Evolutionary conservation across 2,888 invertebrate species (phyloP).

Genomic region (Caenorhabditis uteleia): DNA sequence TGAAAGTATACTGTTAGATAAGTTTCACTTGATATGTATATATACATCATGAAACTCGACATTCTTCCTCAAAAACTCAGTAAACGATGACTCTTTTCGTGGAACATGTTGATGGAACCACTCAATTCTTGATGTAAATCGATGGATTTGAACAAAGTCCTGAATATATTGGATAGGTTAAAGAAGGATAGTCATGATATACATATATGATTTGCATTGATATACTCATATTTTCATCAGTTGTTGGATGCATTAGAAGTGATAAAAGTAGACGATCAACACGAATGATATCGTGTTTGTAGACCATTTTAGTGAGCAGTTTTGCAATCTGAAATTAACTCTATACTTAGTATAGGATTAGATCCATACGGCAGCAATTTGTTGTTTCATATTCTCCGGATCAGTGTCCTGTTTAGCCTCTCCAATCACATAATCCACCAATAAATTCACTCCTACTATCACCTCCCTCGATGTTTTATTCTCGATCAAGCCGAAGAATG

Average conservation of each 20-base stretch:
- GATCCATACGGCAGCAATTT: no score
- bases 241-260: constrained; percentile 58
- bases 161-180: not conserved
- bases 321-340: constrained; percentile 37
- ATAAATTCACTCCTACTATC: constrained; percentile 18
- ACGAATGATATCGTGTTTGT: constrained; percentile 44
- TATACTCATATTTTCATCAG: constrained; percentile 47
- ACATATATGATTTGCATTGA: constrained; percentile 33
- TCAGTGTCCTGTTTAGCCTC: constrained; percentile 9
- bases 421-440: constrained; percentile 31
- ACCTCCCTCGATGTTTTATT: constrained; percentile 24
- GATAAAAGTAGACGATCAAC: constrained; percentile 60
- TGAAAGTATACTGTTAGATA: not conserved
- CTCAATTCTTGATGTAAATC: constrained; percentile 25
- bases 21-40: not conserved
- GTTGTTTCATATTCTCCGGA: no score
- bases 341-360: constrained; percentile 9
- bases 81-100: constrained; percentile 20
- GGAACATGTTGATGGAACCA: constrained; percentile 37
- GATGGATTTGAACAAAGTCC: constrained; percentile 28
- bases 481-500: constrained; percentile 22
- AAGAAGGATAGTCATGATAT: not conserved
- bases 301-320: constrained; percentile 52
- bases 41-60: constrained; percentile 46
- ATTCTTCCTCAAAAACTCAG: constrained; percentile 52